Evolutionary conservation across 2,113 vertebrate species (phyloP), one percentile per base, ranked within the genome.

Genomic region (Bos indicus): DNA sequence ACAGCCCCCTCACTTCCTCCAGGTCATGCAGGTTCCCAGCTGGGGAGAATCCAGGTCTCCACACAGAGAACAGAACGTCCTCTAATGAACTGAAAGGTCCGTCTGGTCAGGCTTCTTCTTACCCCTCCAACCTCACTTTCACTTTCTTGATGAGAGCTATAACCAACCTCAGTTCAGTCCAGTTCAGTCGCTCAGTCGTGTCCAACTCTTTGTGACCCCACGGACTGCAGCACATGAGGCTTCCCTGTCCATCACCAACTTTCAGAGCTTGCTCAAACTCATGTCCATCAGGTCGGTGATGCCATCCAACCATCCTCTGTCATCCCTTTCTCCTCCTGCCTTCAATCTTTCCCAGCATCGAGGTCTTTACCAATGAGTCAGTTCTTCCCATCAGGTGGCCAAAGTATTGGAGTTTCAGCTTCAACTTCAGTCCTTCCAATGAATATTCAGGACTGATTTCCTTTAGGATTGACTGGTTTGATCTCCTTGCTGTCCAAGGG

Each of bases 211-310:
- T 40, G 67, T 0, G 1, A 71, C 67, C 67, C n/a, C n/a, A 23
- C 0, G 0, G n/a, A 40, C 19, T 12, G 0, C 19, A 40, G 67
- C 19, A 71, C 5, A 19, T 10, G 17, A 71, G 67, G 19, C 10
- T 23, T 71, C n/a, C 19, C 67, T 40, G 67, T 40, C 67, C 67
- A 40, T 71, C n/a, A 71, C 19, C 67, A 71, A 40, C 67, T 36
- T 40, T 40, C n/a, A 71, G n/a, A 36, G 64, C 9, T 71, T 23
- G 1, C 67, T 71, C 67, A 71, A 11, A 71, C n/a, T 71, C 19
- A 71, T 71, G 64, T 71, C n/a, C 64, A 36, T 71, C n/a, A 19
- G 19, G 64, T 12, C 2, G 0, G 64, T 71, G 9, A 71, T 71
- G 9, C 64, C 64, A 71, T 36, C n/a, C 19, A 71, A 21, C n/a